Conservation (phyloP, 2,113 vertebrate species). For the Tachysurus fulvidraco region DNA sequence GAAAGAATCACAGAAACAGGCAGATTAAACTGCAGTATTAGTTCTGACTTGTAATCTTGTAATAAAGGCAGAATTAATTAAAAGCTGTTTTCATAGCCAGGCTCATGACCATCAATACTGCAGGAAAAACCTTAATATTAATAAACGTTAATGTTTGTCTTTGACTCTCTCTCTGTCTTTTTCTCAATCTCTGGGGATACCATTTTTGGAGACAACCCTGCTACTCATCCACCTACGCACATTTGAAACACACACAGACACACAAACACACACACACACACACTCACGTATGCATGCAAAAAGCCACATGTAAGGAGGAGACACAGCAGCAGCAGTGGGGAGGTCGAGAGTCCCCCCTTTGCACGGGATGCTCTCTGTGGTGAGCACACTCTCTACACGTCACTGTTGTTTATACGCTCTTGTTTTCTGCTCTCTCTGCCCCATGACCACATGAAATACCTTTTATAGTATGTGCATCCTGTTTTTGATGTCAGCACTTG, state of each 20-base stretch:
- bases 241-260: constrained; percentile 39
- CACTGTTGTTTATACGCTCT: constrained; percentile 39
- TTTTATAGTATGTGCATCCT: constrained; percentile 44
- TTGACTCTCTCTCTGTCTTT: background rate
- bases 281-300: constrained; percentile 38
- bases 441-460: constrained; percentile 44
- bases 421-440: constrained; percentile 44
- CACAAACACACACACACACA: constrained; percentile 45
- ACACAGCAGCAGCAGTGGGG: constrained; percentile 48
- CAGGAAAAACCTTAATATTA: constrained; percentile 5
- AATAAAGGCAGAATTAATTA: background rate
- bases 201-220: constrained; percentile 70
- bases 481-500: constrained; percentile 45
- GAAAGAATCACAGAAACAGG: background rate
- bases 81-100: background rate
- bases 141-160: background rate
- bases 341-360: constrained; percentile 60
- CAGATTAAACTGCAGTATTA: background rate
- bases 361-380: constrained; percentile 65
- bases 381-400: constrained; percentile 44
- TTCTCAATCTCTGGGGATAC: constrained; percentile 66
- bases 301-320: constrained; percentile 56
- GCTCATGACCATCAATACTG: background rate
- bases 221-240: constrained; percentile 64
- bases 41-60: background rate